A percentile compares a stretch with the other conserved stretches of the same genome.
Evolutionary conservation across 2,797 vertebrate species (phyloP).

Genomic region (Potorous gilbertii): DNA sequence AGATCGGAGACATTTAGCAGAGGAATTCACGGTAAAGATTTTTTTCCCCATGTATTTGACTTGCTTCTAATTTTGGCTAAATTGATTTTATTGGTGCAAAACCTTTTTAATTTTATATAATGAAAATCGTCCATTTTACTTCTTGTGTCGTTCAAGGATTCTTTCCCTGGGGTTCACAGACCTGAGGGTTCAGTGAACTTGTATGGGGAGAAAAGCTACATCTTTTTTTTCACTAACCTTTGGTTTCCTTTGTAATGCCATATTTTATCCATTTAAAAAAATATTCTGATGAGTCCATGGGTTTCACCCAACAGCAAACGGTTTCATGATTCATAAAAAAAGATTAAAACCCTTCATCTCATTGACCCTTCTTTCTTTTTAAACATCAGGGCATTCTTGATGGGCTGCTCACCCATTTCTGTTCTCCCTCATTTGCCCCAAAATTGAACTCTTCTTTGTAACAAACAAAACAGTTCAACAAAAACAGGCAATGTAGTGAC

Average conservation of each 20-base stretch:
- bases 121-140: background rate
- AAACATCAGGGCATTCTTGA: background rate
- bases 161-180: background rate
- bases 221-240: background rate
- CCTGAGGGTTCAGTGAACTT: background rate
- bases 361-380: background rate
- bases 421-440: background rate
- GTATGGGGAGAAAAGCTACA: background rate
- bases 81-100: background rate
- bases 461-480: background rate
- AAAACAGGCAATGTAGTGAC: background rate
- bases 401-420: background rate
- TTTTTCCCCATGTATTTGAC: background rate
- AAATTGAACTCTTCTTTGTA: background rate
- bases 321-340: background rate
- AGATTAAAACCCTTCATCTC: background rate
- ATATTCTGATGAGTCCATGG: background rate
- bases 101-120: background rate
- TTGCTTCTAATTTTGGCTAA: background rate
- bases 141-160: background rate
- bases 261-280: background rate
- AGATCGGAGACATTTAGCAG: background rate
- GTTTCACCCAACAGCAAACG: background rate
- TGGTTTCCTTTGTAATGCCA: background rate
- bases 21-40: background rate